Evolutionary conservation across 2,797 vertebrate genomes (phyloP), one percentile per base, ranked within the genome.

Genomic region (Urocyon cinereoargenteus): DNA sequence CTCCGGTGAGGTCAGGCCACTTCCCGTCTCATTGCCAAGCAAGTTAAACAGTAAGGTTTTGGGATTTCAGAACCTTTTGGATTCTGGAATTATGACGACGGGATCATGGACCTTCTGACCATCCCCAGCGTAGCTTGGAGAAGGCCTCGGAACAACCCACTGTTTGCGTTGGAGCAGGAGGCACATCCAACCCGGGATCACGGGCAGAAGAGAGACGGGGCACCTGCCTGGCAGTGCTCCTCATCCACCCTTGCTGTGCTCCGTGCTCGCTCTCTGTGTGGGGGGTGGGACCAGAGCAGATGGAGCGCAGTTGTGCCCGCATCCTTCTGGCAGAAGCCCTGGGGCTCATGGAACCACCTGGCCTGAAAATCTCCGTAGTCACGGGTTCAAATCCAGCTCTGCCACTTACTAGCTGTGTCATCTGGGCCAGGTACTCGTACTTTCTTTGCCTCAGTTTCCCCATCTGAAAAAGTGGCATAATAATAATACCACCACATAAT

Each of bases 211-310:
- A 16, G 53, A 53, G 51, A 16, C 0, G 1, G 49, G 36, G 53
- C 45, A 2, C 59, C 83, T 8, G 72, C 78, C 28, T 18, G 9
- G 15, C 55, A 40, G 28, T 6, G n/a, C 16, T 34, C 34, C 45
- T n/a, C 31, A 0, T 34, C 18, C 34, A 4, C 36, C 31, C 57
- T 88, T 49, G 2, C 73, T 31, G 11, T 45, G 79, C 53, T 12
- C 15, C 4, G 2, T 1, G 1, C 28, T 19, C 0, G 0, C n/a
- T 26, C 86, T 31, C 53, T 7, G 1, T 16, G 6, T 11, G 53
- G 22, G 51, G 19, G 16, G 68, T 53, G 22, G 40, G 55, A 36
- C 66, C n/a, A 11, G 61, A 81, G 64, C 91, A 78, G 34, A 21
- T 22, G 3, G 6, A 26, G 36, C 14, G 15, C 16, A 16, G 5